Percentiles rank a stretch among this genome's conserved stretches.
These are phyloP conservation scores for Tyto alba DNA, from an alignment of 2,113 vertebrate species.

Conservation along the genomic window DNA sequence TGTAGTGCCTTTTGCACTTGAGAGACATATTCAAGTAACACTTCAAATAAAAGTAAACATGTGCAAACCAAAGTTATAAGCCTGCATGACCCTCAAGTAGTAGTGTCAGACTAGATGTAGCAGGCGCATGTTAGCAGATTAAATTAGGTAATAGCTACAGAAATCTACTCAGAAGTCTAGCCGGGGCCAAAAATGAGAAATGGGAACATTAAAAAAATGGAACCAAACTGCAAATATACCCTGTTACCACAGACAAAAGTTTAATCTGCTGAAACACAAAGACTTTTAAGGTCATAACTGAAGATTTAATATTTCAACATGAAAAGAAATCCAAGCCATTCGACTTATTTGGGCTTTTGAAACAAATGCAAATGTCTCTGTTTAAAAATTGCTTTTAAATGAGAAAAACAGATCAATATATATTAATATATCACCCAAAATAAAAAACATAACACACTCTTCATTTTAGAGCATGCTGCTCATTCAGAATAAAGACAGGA, in stretches of 20 bases:
- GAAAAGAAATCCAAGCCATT: conserved; percentile 49
- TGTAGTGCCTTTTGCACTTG: neutral
- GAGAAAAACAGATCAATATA: conserved; percentile 43
- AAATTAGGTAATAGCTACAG: neutral
- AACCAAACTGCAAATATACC: neutral
- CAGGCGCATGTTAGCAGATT: neutral
- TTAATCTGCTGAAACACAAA: conserved; percentile 32
- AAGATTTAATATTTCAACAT: conserved; percentile 67
- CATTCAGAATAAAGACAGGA: conserved; percentile 43
- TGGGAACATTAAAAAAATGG: neutral
- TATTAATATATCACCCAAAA: conserved; percentile 37
- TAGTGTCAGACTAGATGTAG: neutral
- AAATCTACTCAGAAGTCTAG: neutral
- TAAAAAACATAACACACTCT: conserved; percentile 36
- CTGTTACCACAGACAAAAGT: conserved; percentile 3
- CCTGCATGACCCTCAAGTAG: neutral
- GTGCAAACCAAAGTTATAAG: conserved; percentile 62
- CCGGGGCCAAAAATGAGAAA: neutral
- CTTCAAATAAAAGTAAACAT: conserved; percentile 61
- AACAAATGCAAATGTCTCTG: conserved; percentile 32
- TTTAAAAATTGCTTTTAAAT: conserved; percentile 41
- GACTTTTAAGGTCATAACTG: conserved; percentile 43
- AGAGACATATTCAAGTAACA: conserved; percentile 71
- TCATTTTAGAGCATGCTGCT: conserved; percentile 36
- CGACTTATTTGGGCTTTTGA: conserved; percentile 35